Conservation (phyloP, 2,888 invertebrate species). For the Luperina testacea region DNA sequence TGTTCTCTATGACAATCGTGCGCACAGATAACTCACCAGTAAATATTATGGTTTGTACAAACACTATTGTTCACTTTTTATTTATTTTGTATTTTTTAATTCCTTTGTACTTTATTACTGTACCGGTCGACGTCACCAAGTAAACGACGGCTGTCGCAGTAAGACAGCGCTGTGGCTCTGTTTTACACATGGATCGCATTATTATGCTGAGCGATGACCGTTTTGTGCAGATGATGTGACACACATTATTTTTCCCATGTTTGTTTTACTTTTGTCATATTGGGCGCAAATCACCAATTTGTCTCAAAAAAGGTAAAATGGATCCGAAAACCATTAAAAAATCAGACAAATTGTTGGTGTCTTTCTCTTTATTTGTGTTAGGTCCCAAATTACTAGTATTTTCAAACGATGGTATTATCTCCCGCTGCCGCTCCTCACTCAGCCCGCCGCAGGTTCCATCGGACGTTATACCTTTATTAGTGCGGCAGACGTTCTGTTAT, state of each 20-base stretch:
- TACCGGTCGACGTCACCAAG: background rate
- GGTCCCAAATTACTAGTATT: background rate
- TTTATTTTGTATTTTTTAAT: background rate
- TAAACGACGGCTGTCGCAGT: background rate
- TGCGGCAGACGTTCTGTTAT: constrained; percentile 63
- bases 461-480: constrained; percentile 66
- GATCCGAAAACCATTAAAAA: background rate
- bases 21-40: too few species aligned
- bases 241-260: background rate
- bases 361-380: background rate
- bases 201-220: background rate
- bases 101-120: background rate
- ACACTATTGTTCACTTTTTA: background rate
- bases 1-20: too few species aligned
- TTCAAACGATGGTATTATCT: background rate
- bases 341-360: background rate
- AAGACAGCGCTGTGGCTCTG: background rate
- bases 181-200: background rate
- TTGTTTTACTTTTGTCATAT: background rate
- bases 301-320: too few species aligned
- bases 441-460: constrained; percentile 29
- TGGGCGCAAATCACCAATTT: too few species aligned
- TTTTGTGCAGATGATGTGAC: background rate
- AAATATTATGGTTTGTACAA: background rate
- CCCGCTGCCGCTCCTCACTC: constrained; percentile 24